A percentile compares a stretch with the other conserved stretches of the same genome.
Evolutionary conservation across 2,113 vertebrate genomes (phyloP).

Genomic region (Macaca mulatta): DNA sequence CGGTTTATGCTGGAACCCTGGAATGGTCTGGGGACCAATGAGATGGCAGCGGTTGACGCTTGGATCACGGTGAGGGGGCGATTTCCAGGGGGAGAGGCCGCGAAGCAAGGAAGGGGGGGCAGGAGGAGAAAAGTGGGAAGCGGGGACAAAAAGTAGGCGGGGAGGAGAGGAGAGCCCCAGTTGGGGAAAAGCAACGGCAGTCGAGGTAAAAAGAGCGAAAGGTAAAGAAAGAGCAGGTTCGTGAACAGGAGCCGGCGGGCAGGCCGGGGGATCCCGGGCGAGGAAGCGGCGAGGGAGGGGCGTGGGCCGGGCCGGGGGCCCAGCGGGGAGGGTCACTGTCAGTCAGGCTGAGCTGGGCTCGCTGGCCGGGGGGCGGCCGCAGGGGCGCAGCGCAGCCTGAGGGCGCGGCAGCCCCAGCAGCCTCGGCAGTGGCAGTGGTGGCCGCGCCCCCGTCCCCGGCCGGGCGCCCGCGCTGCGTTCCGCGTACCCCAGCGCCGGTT

Average conservation of each 20-base stretch:
- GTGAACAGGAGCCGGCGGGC: neutral
- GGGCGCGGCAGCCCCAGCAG: neutral
- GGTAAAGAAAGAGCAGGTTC: conserved; percentile 11
- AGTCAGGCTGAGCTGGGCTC: neutral
- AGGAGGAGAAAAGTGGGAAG: neutral
- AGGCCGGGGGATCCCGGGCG: neutral
- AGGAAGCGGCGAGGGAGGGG: neutral
- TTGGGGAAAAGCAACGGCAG: rapidly evolving
- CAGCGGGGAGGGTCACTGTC: conserved; percentile 34
- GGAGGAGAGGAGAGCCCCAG: neutral
- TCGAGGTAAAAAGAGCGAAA: neutral
- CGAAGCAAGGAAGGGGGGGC: neutral
- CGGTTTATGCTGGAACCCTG: neutral
- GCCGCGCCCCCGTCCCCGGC: conserved; percentile 3
- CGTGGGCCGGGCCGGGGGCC: neutral
- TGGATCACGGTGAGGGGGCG: conserved; percentile 46
- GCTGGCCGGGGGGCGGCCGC: neutral
- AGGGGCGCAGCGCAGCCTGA: neutral
- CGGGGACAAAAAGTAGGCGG: conserved; percentile 26
- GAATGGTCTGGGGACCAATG: conserved; percentile 14
- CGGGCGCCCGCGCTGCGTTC: neutral
- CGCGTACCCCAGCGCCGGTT: neutral
- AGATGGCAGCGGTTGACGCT: conserved; percentile 42
- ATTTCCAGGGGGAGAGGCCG: neutral
- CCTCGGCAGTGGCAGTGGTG: neutral